Percentiles rank a stretch among this genome's conserved stretches.
These are phyloP conservation scores for Recurvirostra avosetta DNA, from an alignment of 2,113 vertebrate genomes.

Conservation along the genomic window DNA sequence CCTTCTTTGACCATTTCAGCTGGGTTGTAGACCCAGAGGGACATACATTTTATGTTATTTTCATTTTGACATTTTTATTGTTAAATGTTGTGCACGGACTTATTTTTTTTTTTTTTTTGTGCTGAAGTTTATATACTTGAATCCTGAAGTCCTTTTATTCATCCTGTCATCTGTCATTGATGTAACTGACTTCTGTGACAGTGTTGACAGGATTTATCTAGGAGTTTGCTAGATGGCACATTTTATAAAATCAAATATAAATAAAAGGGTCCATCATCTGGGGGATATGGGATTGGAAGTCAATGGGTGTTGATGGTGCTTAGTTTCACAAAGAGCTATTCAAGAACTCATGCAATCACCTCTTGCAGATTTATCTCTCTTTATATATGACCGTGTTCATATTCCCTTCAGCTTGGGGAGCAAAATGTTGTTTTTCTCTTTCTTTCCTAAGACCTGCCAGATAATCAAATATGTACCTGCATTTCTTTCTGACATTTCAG, in stretches of 20 bases:
- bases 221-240: neutral
- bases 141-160: slow-evolving; percentile 20
- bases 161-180: slow-evolving; percentile 26
- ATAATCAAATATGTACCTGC: slow-evolving; percentile 49
- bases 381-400: neutral
- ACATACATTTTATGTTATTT: neutral
- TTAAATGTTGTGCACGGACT: neutral
- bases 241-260: slow-evolving; percentile 43
- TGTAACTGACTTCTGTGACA: slow-evolving; percentile 15
- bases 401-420: slow-evolving; percentile 20
- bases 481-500: slow-evolving; percentile 59
- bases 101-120: neutral
- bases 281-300: neutral
- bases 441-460: neutral
- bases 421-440: neutral
- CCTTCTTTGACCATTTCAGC: neutral
- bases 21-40: neutral
- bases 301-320: neutral
- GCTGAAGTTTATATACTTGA: neutral
- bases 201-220: slow-evolving; percentile 39
- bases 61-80: neutral
- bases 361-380: slow-evolving; percentile 49
- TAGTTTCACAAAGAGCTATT: slow-evolving; percentile 26
- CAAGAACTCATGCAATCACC: neutral
- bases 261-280: slow-evolving; percentile 17